phyloP scores from a whole-genome alignment of 2,888 invertebrate species.

The Drosophila pegasa region DNA sequence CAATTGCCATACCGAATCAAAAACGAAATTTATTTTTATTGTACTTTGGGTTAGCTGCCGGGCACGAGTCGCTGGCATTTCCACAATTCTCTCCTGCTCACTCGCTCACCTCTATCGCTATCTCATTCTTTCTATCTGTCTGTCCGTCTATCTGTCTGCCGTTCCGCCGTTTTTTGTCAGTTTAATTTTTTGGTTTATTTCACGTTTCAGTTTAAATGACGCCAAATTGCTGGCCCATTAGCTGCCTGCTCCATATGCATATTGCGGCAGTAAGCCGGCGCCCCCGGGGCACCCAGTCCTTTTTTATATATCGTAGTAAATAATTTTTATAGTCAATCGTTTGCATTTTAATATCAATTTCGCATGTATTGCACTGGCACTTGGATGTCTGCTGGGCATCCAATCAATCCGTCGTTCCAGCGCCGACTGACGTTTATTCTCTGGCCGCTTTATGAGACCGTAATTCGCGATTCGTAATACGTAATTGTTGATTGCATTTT shows the following conservation, averaged over 20 bases:
- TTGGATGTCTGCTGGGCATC: conserved; percentile 31
- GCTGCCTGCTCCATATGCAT: conserved; percentile 61
- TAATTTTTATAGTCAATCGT: conserved; percentile 72
- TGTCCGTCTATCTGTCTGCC: conserved; percentile 14
- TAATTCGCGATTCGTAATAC: conserved; percentile 69
- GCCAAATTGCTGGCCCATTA: conserved; percentile 75
- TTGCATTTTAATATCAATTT: conserved; percentile 79
- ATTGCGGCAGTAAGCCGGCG: conserved; percentile 36
- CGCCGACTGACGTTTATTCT: conserved; percentile 75
- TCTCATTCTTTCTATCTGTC: background rate
- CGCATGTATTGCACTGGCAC: conserved; percentile 24
- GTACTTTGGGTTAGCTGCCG: conserved; percentile 58
- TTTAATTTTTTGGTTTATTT: conserved; percentile 73
- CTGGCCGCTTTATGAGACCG: conserved; percentile 78
- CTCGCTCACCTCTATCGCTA: conserved; percentile 1
- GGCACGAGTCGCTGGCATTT: conserved; percentile 48
- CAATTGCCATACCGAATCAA: conserved; percentile 41
- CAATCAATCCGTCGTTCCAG: conserved; percentile 57
- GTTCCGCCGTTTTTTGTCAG: conserved; percentile 61
- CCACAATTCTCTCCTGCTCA: conserved; percentile 4
- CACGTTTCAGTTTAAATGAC: conserved; percentile 73
- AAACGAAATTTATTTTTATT: conserved; percentile 71
- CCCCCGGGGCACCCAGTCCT: conserved; percentile 32
- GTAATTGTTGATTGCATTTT: conserved; percentile 75
- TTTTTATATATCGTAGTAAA: conserved; percentile 62